Conservation (phyloP, 2,113 vertebrate species). For the Clarias gariepinus region DNA sequence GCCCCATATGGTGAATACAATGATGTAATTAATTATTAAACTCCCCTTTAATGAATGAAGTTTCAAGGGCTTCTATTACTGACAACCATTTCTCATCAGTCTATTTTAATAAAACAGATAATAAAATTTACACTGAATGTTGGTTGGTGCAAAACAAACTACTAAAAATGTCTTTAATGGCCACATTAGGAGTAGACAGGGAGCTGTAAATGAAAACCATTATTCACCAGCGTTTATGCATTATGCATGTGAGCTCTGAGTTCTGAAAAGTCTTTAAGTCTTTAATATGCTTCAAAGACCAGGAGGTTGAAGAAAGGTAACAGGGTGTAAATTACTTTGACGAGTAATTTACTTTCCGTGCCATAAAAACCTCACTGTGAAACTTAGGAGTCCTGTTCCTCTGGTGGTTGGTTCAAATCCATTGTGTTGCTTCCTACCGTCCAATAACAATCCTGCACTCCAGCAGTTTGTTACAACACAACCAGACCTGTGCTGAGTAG, state of each 20-base stretch:
- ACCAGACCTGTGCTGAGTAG: conserved; percentile 31
- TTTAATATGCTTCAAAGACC: conserved; percentile 27
- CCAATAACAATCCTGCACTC: conserved; percentile 29
- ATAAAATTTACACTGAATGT: conserved; percentile 5
- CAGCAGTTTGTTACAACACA: conserved; percentile 54
- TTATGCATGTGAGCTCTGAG: conserved; percentile 5
- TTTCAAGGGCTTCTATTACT: conserved; percentile 31
- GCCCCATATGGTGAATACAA: conserved; percentile 33
- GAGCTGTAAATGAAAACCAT: not conserved
- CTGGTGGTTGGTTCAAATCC: not conserved
- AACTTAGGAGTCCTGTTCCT: not conserved
- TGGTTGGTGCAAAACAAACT: not conserved
- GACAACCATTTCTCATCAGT: conserved; percentile 49
- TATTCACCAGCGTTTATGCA: not conserved
- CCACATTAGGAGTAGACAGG: not conserved
- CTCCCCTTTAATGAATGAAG: conserved; percentile 25
- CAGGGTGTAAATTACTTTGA: conserved; percentile 31
- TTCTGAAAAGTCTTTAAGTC: not conserved
- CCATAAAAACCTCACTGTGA: not conserved
- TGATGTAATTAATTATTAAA: conserved; percentile 50
- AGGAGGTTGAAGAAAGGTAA: conserved; percentile 1
- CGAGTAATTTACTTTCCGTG: not conserved
- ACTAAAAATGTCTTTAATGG: not conserved
- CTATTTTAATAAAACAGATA: conserved; percentile 6
- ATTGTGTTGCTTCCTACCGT: conserved; percentile 10